These are phyloP conservation scores for Perodicticus potto DNA, from an alignment of 2,797 vertebrate genomes.

Conservation along the genomic window DNA sequence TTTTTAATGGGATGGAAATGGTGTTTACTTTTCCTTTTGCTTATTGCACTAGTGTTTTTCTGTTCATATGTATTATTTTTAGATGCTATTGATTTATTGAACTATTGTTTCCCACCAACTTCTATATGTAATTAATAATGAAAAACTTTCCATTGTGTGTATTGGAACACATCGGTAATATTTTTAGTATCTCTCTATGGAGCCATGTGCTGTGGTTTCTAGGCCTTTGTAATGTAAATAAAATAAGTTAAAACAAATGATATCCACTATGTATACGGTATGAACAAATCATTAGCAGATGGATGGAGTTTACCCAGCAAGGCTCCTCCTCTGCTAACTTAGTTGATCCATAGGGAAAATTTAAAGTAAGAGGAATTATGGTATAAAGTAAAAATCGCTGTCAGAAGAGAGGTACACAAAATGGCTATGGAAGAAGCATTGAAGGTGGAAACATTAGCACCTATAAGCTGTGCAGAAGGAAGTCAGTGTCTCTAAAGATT, in stretches of 20 bases:
- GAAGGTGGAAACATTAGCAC: background rate
- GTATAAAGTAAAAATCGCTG: background rate
- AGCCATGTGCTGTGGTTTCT: background rate
- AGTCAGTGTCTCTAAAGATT: background rate
- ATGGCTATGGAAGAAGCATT: background rate
- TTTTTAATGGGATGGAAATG: background rate
- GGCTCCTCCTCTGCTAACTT: background rate
- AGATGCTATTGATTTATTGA: background rate
- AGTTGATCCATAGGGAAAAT: background rate
- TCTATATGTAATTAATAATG: background rate
- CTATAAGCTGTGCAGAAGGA: background rate
- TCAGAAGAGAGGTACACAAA: background rate
- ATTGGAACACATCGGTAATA: background rate
- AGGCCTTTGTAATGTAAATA: background rate
- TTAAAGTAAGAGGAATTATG: background rate
- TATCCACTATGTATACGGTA: background rate
- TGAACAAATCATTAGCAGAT: background rate
- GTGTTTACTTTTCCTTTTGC: background rate
- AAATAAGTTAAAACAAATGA: background rate
- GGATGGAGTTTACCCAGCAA: background rate
- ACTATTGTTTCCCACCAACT: background rate
- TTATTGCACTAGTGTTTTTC: background rate
- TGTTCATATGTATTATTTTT: background rate
- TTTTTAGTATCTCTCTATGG: conserved; percentile 28
- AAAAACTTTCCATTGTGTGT: background rate